These are phyloP conservation scores for Megaleporinus macrocephalus DNA, from an alignment of 2,113 vertebrate genomes.

Conservation along the genomic window DNA sequence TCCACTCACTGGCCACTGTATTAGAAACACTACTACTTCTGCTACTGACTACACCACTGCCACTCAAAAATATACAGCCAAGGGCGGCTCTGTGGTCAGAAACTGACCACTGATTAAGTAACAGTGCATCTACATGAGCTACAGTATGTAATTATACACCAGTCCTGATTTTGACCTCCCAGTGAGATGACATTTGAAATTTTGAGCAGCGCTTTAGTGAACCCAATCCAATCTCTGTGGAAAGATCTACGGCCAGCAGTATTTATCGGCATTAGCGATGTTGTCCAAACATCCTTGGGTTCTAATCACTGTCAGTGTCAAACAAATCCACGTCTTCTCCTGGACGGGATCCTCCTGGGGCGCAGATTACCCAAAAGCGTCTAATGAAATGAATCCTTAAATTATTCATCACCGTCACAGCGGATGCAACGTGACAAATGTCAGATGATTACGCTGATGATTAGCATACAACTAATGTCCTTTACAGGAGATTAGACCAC, in stretches of 20 bases:
- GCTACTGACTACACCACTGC: too few species aligned
- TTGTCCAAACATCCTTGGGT: conserved; percentile 68
- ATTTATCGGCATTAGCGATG: conserved; percentile 64
- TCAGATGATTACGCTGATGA: conserved; percentile 33
- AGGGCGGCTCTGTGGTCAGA: too few species aligned
- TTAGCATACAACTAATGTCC: conserved; percentile 44
- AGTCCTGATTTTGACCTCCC: background rate
- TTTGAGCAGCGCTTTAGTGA: background rate
- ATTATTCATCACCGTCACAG: conserved; percentile 48
- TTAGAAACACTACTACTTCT: too few species aligned
- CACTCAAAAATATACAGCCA: too few species aligned
- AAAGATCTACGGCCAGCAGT: conserved; percentile 47
- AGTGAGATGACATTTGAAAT: background rate
- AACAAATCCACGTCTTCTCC: conserved; percentile 5
- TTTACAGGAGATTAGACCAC: conserved; percentile 31
- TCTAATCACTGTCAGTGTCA: conserved; percentile 70
- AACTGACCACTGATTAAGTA: too few species aligned
- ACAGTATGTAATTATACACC: too few species aligned
- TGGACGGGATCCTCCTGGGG: background rate
- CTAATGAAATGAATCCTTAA: conserved; percentile 51
- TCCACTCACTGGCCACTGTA: too few species aligned
- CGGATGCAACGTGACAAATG: conserved; percentile 41
- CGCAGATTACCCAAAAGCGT: conserved; percentile 42
- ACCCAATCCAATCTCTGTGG: background rate
- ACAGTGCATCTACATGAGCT: too few species aligned